Percentiles rank a stretch among this genome's conserved stretches.
These are phyloP conservation scores for Scotopteryx bipunctaria DNA, from an alignment of 2,888 invertebrate genomes.

Conservation along the genomic window DNA sequence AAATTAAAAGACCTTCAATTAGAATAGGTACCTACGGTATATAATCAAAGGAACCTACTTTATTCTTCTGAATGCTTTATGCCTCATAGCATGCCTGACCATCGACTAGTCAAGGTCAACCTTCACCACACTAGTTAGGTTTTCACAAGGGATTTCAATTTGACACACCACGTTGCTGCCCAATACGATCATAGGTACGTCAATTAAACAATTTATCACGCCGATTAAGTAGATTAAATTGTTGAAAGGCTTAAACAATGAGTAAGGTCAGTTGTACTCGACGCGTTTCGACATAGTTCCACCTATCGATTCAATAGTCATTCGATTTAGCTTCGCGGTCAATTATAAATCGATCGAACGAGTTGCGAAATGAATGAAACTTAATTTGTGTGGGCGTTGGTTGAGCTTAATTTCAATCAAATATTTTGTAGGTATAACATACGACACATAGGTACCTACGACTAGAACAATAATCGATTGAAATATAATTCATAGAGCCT, in stretches of 20 bases:
- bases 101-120: neutral
- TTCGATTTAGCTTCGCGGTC: constrained; percentile 21
- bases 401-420: neutral
- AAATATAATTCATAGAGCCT: neutral
- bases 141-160: constrained; percentile 15
- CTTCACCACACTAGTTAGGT: neutral
- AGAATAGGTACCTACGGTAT: no score
- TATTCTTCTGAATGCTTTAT: no score
- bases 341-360: constrained; percentile 15
- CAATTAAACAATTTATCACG: constrained; percentile 10
- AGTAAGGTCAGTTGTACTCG: constrained; percentile 25
- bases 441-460: no score
- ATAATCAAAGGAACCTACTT: no score
- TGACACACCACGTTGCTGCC: neutral
- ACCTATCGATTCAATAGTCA: constrained; percentile 28
- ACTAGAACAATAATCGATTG: constrained; percentile 13
- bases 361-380: constrained; percentile 12
- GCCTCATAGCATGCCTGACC: no score
- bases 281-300: constrained; percentile 27
- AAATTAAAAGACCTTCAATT: constrained; percentile 4
- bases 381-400: neutral
- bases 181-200: neutral
- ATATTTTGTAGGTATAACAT: neutral
- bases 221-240: constrained; percentile 17
- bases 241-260: constrained; percentile 21